A percentile compares a stretch with the other conserved stretches of the same genome.
Conservation (phyloP, 2,113 vertebrate species). For the Dendropsophus ebraccatus region DNA sequence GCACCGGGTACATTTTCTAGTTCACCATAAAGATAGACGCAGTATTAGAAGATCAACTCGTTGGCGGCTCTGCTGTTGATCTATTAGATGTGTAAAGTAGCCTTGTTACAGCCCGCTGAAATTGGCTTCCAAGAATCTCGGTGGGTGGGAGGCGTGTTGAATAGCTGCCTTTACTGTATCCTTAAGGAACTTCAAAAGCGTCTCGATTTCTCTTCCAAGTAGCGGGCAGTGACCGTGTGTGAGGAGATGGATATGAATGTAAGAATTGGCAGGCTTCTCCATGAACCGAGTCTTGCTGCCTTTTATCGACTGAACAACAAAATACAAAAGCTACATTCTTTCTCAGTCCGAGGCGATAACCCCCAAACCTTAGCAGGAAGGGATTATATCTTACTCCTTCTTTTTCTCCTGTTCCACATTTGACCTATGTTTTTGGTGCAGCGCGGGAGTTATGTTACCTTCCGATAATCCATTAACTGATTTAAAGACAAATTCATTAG, state of each 20-base stretch:
- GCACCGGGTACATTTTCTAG: too few relatives aligned
- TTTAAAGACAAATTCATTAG: slow-evolving; percentile 51
- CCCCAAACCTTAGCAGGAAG: slow-evolving; percentile 32
- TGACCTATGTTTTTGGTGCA: slow-evolving; percentile 5
- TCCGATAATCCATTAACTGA: slow-evolving; percentile 16
- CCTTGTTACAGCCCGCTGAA: slow-evolving; percentile 25
- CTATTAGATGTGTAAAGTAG: slow-evolving; percentile 23
- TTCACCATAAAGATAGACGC: too few relatives aligned
- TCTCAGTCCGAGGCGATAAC: not conserved
- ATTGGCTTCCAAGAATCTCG: slow-evolving; percentile 48
- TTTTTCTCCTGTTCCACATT: slow-evolving; percentile 1
- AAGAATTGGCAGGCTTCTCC: slow-evolving; percentile 38
- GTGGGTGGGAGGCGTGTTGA: slow-evolving; percentile 36
- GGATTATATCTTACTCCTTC: not conserved
- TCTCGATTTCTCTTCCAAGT: slow-evolving; percentile 52
- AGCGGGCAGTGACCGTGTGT: slow-evolving; percentile 42
- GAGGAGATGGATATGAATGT: slow-evolving; percentile 41
- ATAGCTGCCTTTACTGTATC: slow-evolving; percentile 45
- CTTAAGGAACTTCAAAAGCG: slow-evolving; percentile 53
- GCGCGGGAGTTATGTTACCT: not conserved
- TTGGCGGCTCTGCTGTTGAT: slow-evolving; percentile 45
- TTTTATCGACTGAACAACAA: slow-evolving; percentile 40
- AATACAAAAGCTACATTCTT: slow-evolving; percentile 42
- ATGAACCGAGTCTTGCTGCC: not conserved
- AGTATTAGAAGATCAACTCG: not conserved